Evolutionary conservation across 2,797 vertebrate species (phyloP).

Genomic region (Danio tinwini): DNA sequence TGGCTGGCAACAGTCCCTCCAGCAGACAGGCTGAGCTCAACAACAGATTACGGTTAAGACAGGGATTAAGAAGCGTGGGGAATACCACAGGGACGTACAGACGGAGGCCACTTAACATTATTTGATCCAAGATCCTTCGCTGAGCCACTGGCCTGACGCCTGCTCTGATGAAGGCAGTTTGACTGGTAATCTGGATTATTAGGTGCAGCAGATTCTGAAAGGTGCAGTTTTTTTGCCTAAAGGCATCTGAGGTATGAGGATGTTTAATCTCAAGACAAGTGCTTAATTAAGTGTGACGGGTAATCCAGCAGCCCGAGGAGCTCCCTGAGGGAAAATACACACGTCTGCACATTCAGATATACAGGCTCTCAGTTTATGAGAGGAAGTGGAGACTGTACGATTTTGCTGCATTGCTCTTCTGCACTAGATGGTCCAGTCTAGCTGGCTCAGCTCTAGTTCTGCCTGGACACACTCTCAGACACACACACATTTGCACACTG

Average conservation of each 20-base stretch:
- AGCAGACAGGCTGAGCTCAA: slow-evolving; percentile 72
- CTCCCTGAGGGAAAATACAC: slow-evolving; percentile 32
- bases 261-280: slow-evolving; percentile 45
- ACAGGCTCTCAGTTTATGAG: slow-evolving; percentile 18
- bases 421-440: slow-evolving; percentile 43
- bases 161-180: slow-evolving; percentile 39
- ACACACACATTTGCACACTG: neutral
- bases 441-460: slow-evolving; percentile 49
- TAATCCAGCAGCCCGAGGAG: slow-evolving; percentile 43
- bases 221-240: neutral
- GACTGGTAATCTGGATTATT: slow-evolving; percentile 55
- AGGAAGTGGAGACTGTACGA: slow-evolving; percentile 8
- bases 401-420: slow-evolving; percentile 25
- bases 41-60: slow-evolving; percentile 73
- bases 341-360: slow-evolving; percentile 32
- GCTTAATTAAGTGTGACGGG: slow-evolving; percentile 47
- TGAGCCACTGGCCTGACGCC: slow-evolving; percentile 6
- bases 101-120: slow-evolving; percentile 55
- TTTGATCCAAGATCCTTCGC: slow-evolving; percentile 43
- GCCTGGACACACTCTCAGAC: slow-evolving; percentile 18
- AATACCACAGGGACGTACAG: slow-evolving; percentile 47
- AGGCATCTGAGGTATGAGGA: slow-evolving; percentile 48
- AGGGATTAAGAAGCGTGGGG: slow-evolving; percentile 70
- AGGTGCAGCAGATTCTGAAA: slow-evolving; percentile 32
- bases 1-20: slow-evolving; percentile 59